Base-by-base conservation (phyloP, 2,888 invertebrate species). In the Conchocele bisecta region DNA sequence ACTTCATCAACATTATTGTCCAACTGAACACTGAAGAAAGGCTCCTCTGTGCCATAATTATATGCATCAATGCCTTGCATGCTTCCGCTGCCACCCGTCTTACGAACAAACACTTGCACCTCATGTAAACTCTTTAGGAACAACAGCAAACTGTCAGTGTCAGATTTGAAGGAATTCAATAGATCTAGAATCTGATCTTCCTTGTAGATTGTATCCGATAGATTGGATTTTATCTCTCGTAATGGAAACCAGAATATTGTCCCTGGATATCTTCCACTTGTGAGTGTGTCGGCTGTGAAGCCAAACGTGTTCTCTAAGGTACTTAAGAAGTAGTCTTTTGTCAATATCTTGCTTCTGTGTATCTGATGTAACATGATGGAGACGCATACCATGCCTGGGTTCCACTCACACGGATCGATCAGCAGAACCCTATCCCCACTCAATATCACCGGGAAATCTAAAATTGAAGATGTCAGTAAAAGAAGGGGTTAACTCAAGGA, bases 171-270 rank as follows among this genome's bases (percentile, higher is more conserved):
- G 3, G 86, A 75, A 6, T 76, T 61, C 22, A 88, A 82, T 6
- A 89, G 70, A 6, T 76, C 78, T 15, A 61, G 35, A 9, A 88
- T 77, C 50, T 84, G 83, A n/a, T 77, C 53, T 13, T 73, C 59
- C 13, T 66, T 37, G 66, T 87, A 89, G 2, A 79, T 29, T 5
- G 71, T 84, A 17, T 79, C 75, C 9, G 87, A 88, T 15, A 89
- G 61, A 5, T 73, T 69, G 5, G 87, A 85, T n/a, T 65, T 24
- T 33, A 44, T 46, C 7, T 69, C 53, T n/a, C 89, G 75, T 9
- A 89, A 70, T 13, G 88, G 88, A 61, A 89, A 89, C 76, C 88
- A 79, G 54, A 89, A 88, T 50, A 89, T 28, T 6, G 88, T 88
- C 9, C 88, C 88, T 11, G 75, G 35, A 56, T 76, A 88, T 54